These are phyloP conservation scores for Pseudorhiza aurosa DNA, from an alignment of 30 jellyfish, hydroid and myxozoan species.

Conservation along the genomic window DNA sequence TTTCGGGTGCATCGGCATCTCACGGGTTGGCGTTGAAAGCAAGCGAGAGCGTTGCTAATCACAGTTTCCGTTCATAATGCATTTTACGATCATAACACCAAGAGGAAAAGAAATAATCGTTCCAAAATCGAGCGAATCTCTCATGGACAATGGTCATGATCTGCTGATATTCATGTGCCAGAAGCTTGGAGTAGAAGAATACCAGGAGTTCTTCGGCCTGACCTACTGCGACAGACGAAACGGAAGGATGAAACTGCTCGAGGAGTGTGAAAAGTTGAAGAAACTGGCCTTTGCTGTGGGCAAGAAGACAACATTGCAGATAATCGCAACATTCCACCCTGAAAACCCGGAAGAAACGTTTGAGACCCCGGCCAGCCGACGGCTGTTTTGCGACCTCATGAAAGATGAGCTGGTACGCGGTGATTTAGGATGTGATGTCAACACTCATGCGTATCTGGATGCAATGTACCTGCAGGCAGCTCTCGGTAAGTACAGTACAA, in stretches of 20 bases:
- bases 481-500: constrained; percentile 66
- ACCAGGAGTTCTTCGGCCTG: constrained; percentile 65
- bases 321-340: constrained; percentile 60
- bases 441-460: constrained; percentile 78
- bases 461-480: constrained; percentile 67
- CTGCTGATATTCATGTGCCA: constrained; percentile 28
- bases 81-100: constrained; percentile 22
- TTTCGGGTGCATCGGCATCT: too few relatives aligned
- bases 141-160: constrained; percentile 33
- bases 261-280: constrained; percentile 27
- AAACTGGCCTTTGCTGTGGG: constrained; percentile 10
- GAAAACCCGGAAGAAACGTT: constrained; percentile 61
- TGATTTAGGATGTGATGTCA: constrained; percentile 61
- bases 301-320: constrained; percentile 28
- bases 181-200: constrained; percentile 19
- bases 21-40: too few relatives aligned
- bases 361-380: constrained; percentile 25
- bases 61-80: constrained; percentile 15
- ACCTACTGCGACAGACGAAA: constrained; percentile 42
- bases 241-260: constrained; percentile 70
- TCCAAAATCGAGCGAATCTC: constrained; percentile 1
- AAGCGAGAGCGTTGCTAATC: too few relatives aligned
- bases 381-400: constrained; percentile 56
- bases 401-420: constrained; percentile 57
- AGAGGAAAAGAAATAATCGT: constrained; percentile 49